phyloP scores from a whole-genome alignment of 2,113 vertebrate genomes.

The Machaerirhynchus nigripectus region DNA sequence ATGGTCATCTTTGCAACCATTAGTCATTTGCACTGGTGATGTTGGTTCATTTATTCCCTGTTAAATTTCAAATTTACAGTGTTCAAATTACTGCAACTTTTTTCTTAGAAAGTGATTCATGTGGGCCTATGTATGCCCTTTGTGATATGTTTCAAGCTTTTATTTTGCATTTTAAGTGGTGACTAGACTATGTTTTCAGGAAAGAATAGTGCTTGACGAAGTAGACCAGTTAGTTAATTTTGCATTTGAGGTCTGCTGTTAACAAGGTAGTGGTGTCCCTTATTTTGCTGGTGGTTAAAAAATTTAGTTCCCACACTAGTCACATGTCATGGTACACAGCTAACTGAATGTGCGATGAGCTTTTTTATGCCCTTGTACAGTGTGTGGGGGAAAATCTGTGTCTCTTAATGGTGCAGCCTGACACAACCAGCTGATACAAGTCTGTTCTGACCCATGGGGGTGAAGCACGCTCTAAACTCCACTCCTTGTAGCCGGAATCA shows the following conservation, averaged over 20 bases:
- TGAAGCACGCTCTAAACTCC: neutral
- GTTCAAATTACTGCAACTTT: neutral
- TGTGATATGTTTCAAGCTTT: neutral
- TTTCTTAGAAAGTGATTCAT: neutral
- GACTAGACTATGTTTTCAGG: neutral
- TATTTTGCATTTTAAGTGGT: neutral
- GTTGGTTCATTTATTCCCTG: neutral
- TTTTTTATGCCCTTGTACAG: neutral
- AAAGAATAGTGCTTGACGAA: neutral
- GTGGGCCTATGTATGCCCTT: neutral
- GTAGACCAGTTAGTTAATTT: neutral
- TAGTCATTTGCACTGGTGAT: neutral
- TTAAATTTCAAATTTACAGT: too few relatives aligned
- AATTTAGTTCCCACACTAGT: neutral
- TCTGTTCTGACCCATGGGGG: neutral
- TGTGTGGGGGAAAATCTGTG: neutral
- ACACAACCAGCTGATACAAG: neutral
- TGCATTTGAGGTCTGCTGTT: neutral
- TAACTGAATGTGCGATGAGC: neutral
- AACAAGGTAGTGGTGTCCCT: neutral
- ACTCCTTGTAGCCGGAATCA: neutral
- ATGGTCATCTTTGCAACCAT: neutral
- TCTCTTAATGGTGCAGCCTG: neutral
- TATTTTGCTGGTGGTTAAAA: neutral
- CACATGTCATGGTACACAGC: neutral